These are phyloP conservation scores for Deroplatys truncata DNA, from an alignment of 2,888 invertebrate genomes.

Conservation along the genomic window DNA sequence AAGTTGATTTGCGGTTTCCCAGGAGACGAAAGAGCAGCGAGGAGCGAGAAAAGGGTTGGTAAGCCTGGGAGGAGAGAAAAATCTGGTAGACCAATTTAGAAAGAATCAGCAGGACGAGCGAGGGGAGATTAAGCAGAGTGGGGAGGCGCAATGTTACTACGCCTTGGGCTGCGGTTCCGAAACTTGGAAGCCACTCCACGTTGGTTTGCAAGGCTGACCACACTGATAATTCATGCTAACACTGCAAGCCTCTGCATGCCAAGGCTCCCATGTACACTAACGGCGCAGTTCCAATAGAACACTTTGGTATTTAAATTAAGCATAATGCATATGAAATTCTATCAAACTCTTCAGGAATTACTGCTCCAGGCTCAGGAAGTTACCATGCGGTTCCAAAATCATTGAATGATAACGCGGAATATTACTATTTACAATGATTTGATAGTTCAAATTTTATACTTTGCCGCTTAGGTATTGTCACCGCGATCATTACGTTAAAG, in stretches of 20 bases:
- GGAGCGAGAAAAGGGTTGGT: not conserved
- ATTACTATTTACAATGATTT: too few relatives aligned
- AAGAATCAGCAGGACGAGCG: not conserved
- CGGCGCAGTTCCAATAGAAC: not conserved
- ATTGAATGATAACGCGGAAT: too few relatives aligned
- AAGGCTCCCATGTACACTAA: not conserved
- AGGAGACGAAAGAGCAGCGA: not conserved
- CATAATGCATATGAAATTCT: too few relatives aligned
- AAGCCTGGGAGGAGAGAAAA: not conserved
- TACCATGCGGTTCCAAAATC: too few relatives aligned
- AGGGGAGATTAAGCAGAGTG: not conserved
- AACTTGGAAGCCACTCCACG: not conserved
- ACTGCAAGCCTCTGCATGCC: not conserved
- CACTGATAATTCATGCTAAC: constrained; percentile 3
- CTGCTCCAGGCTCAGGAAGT: too few relatives aligned
- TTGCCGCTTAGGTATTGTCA: too few relatives aligned
- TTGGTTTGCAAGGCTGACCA: not conserved
- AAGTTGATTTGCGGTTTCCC: not conserved
- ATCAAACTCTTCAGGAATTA: too few relatives aligned
- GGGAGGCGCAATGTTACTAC: not conserved
- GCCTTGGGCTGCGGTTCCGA: not conserved
- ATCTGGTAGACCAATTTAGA: not conserved
- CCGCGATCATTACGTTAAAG: too few relatives aligned
- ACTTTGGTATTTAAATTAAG: not conserved
- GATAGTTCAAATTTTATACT: too few relatives aligned